Evolutionary conservation across 2,797 vertebrate species (phyloP), one percentile per base, ranked within the genome.

Genomic region (Phyllotis vaccarum): DNA sequence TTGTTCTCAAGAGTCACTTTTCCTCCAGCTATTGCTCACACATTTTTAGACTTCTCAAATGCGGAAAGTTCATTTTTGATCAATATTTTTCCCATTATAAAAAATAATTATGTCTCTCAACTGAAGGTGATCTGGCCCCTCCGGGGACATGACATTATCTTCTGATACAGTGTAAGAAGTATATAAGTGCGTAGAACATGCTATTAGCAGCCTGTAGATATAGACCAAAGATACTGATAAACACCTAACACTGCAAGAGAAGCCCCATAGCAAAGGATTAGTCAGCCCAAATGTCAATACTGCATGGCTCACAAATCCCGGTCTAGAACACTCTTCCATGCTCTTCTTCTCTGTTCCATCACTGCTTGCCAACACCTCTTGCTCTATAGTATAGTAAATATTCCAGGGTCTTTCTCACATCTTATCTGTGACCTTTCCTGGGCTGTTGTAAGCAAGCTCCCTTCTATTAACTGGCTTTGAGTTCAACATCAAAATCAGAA

Each of bases 371-470:
- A 56, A 43, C 11, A 21, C 62, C 17, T 46, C 82, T 91, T 54
- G 11, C 22, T 54, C 66, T 17, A 40, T 12, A 74, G 60, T 17
- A 40, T 12, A 74, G 60, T 62, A 86, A 81, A 37, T 3, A 24
- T 13, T 29, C 43, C 27, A n/a, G 22, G 17, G 37, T 16, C 34
- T 11, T 78, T 40, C 56, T 68, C 11, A 34, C 54, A 56, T 72
- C 66, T 40, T 46, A 31, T 72, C 3, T 40, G 13, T 11, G 75
- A 49, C 1, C 52, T 43, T 1, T 11, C 68, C 13, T 2, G 6
- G 58, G 31, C 74, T 11, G 22, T 19, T 2, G 1, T 5, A 24
- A 11, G 0, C n/a, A 3, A 5, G 5, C 27, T 5, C 49, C 6
- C 21, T 89, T 7, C 22, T 27, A 27, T 24, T 37, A 17, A 17